These are phyloP conservation scores for Aplysia californica DNA, from an alignment of 1,140 invertebrate species.

Conservation along the genomic window DNA sequence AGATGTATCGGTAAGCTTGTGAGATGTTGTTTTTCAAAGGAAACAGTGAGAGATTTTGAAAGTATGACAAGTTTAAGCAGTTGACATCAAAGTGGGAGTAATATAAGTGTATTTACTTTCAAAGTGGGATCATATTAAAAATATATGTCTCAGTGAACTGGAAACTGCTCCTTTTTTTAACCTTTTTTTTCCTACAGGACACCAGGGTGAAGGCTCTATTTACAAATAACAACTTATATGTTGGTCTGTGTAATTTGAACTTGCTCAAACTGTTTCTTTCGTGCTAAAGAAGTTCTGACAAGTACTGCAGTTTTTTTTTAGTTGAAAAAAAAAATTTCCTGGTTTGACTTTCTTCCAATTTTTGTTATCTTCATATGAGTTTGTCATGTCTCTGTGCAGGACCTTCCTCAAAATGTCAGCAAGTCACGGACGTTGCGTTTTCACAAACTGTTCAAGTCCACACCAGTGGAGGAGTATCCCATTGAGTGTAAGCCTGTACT, in stretches of 20 bases:
- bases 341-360: neutral
- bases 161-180: neutral
- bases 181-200: no score
- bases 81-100: neutral
- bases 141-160: neutral
- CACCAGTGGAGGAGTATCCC: conserved; percentile 53
- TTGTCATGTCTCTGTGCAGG: conserved; percentile 26
- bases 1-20: conserved; percentile 10
- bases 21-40: neutral
- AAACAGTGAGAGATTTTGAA: no score
- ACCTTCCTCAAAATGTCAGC: conserved; percentile 41
- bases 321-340: neutral
- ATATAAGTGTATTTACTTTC: neutral
- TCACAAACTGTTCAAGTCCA: conserved; percentile 60
- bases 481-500: conserved; percentile 51
- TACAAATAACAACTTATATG: no score
- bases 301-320: neutral
- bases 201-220: no score
- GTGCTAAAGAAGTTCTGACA: neutral
- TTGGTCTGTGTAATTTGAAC: no score
- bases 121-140: neutral
- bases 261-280: no score
- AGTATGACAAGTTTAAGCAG: neutral
- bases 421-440: conserved; percentile 58
- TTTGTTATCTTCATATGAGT: neutral